Percentiles rank a stretch among this genome's conserved stretches.
These are phyloP conservation scores for Cremastinae sp. DNA, from an alignment of 2,888 invertebrate genomes.

Conservation along the genomic window DNA sequence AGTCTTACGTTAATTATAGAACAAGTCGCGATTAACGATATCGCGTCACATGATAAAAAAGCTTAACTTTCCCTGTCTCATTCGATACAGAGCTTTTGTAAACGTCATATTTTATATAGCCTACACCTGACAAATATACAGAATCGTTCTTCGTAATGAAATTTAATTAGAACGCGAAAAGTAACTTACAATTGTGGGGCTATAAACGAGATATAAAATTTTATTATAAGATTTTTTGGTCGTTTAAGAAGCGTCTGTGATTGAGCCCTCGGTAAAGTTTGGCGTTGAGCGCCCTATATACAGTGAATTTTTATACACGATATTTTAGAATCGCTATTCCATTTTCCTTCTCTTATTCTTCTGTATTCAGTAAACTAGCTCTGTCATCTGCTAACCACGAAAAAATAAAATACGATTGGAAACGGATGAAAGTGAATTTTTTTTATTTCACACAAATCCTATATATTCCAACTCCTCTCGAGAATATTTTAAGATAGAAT, in stretches of 20 bases:
- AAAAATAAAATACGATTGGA: conserved; percentile 44
- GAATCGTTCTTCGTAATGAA: no score
- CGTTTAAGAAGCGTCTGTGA: conserved; percentile 17
- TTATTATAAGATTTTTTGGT: conserved; percentile 19
- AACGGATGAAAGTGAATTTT: no score
- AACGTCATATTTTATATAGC: no score
- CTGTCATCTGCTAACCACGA: conserved; percentile 29
- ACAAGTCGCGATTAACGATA: neutral
- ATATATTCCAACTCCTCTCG: neutral
- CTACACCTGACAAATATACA: no score
- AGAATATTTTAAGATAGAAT: no score
- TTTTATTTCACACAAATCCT: neutral
- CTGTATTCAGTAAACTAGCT: conserved; percentile 26
- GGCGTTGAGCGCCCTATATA: conserved; percentile 53
- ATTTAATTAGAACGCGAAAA: no score
- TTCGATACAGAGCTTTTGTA: no score
- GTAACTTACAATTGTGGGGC: no score
- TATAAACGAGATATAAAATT: neutral
- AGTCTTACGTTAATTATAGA: conserved; percentile 16
- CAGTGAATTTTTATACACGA: conserved; percentile 57
- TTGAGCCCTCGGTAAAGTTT: conserved; percentile 38
- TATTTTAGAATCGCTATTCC: conserved; percentile 59
- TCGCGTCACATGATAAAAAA: neutral
- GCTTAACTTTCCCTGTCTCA: no score
- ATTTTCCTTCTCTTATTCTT: conserved; percentile 36